phyloP scores from a whole-genome alignment of 37 sponge, comb jelly and placozoan species.

The Ephydatia muelleri region DNA sequence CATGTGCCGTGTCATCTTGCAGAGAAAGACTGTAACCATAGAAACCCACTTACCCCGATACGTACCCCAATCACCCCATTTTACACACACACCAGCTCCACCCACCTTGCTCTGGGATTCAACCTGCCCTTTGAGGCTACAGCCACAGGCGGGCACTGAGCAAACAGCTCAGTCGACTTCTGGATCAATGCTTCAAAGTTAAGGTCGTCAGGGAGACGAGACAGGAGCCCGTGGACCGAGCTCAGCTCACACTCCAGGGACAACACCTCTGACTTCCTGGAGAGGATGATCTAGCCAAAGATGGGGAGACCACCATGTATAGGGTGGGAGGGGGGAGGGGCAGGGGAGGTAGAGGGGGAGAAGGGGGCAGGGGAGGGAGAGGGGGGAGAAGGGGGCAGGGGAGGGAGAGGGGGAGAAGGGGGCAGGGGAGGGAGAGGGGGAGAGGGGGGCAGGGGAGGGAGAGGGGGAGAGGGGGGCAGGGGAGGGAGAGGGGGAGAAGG shows the following conservation, averaged over 20 bases:
- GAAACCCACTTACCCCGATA: background rate
- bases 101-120: constrained; percentile 32
- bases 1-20: too few relatives aligned
- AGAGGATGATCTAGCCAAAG: constrained; percentile 57
- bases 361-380: background rate
- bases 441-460: constrained; percentile 1
- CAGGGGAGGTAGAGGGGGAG: background rate
- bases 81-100: background rate
- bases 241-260: constrained; percentile 85
- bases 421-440: constrained; percentile 7
- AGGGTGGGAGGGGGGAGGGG: background rate
- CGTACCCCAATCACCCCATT: background rate
- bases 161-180: constrained; percentile 34
- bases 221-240: constrained; percentile 70
- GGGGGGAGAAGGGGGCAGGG: background rate
- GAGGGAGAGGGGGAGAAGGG: background rate
- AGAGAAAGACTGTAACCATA: too few relatives aligned
- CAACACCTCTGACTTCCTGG: constrained; percentile 61
- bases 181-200: constrained; percentile 57
- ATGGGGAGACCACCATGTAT: background rate
- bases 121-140: constrained; percentile 22
- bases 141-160: constrained; percentile 44
- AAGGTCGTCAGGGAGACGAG: constrained; percentile 46
- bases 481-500: constrained; percentile 22
- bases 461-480: background rate